A percentile compares a stretch with the other conserved stretches of the same genome.
phyloP scores from a whole-genome alignment of 2,797 vertebrate genomes.

The Kryptopterus vitreolus region DNA sequence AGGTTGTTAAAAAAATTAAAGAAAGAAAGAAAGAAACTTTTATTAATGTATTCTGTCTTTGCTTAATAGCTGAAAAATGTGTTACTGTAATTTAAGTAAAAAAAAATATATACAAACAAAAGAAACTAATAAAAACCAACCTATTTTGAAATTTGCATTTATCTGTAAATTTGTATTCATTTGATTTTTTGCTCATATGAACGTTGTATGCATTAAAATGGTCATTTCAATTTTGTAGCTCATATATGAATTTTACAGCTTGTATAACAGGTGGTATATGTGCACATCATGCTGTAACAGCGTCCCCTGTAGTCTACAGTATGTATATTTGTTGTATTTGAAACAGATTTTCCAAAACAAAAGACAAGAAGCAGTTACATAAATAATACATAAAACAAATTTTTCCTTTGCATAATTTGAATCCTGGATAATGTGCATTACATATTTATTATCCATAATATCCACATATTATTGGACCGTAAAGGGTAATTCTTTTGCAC shows the following conservation, averaged over 20 bases:
- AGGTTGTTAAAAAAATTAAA: not conserved
- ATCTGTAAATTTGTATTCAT: too few relatives aligned
- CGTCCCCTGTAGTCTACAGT: conserved; percentile 40
- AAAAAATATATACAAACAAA: not conserved
- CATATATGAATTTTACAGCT: too few relatives aligned
- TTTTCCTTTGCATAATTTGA: not conserved
- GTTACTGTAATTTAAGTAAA: not conserved
- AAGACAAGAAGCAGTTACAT: not conserved
- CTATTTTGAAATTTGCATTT: too few relatives aligned
- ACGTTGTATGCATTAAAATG: too few relatives aligned
- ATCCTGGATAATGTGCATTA: too few relatives aligned
- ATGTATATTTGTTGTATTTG: too few relatives aligned
- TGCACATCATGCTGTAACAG: conserved; percentile 27
- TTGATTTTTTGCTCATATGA: too few relatives aligned
- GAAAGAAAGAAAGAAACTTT: not conserved
- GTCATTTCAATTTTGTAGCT: too few relatives aligned
- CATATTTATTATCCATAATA: too few relatives aligned
- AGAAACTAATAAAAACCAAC: not conserved
- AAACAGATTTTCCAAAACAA: too few relatives aligned
- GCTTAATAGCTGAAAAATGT: not conserved
- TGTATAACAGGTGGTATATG: not conserved
- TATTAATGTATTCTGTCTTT: not conserved
- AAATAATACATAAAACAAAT: not conserved
- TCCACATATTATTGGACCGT: too few relatives aligned
- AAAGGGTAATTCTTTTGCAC: too few relatives aligned